Conservation (phyloP, 2,113 vertebrate species). For the Sphaerodactylus townsendi region DNA sequence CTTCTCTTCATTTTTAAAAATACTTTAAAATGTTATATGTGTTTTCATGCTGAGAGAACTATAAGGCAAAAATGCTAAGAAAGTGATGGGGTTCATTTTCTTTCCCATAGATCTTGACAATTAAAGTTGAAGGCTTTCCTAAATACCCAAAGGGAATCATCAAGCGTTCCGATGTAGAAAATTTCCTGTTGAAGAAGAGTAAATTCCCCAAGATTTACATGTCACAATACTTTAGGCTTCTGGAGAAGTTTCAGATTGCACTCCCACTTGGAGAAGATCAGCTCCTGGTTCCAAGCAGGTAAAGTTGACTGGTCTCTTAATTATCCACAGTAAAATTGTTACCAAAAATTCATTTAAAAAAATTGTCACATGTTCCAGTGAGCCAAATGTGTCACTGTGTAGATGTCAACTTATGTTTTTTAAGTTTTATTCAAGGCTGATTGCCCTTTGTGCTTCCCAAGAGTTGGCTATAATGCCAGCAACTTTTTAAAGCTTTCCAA, state of each 20-base stretch:
- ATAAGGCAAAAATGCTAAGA: background rate
- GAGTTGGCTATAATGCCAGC: too few species aligned
- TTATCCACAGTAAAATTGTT: too few species aligned
- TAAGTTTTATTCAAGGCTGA: too few species aligned
- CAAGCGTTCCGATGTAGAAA: constrained; percentile 84
- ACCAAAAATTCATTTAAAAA: too few species aligned
- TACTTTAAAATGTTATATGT: background rate
- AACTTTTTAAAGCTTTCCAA: too few species aligned
- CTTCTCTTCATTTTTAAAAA: too few species aligned
- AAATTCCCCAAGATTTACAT: constrained; percentile 88
- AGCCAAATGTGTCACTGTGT: too few species aligned
- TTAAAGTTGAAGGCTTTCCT: constrained; percentile 78
- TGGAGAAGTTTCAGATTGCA: constrained; percentile 96
- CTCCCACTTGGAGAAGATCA: constrained; percentile 89
- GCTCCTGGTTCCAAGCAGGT: constrained; percentile 94
- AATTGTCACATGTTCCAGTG: too few species aligned
- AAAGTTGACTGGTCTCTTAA: constrained; percentile 9
- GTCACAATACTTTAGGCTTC: constrained; percentile 89
- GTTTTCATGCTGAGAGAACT: background rate
- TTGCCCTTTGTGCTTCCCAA: too few species aligned
- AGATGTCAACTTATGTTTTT: too few species aligned
- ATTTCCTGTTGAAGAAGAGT: constrained; percentile 83
- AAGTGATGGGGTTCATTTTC: constrained; percentile 22
- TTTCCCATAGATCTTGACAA: constrained; percentile 76
- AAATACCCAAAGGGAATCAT: constrained; percentile 87